Evolutionary conservation across 2,113 vertebrate species (phyloP).

Genomic region (Collichthys lucidus): DNA sequence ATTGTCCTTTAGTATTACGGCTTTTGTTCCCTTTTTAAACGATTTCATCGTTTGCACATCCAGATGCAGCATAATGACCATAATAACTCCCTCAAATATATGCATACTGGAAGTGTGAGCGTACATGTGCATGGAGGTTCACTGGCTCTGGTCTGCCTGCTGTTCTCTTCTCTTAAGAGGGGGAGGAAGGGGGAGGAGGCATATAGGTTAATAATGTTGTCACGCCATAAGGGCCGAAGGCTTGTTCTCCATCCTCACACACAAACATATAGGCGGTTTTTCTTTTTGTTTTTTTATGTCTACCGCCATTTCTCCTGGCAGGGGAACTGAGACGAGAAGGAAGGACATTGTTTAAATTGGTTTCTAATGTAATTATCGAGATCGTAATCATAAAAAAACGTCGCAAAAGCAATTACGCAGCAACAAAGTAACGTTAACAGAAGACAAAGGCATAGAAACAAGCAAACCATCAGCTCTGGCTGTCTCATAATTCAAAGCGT

Average conservation of each 20-base stretch:
- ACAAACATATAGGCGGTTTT: background rate
- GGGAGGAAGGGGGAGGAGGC: constrained; percentile 30
- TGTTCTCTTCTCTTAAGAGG: constrained; percentile 42
- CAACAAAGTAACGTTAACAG: constrained; percentile 30
- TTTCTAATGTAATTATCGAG: constrained; percentile 38
- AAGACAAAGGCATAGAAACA: constrained; percentile 18
- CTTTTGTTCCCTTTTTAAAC: background rate
- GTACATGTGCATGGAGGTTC: constrained; percentile 14
- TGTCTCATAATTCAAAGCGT: constrained; percentile 23
- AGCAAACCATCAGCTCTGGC: constrained; percentile 13
- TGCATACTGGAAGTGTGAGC: no score
- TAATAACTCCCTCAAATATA: background rate
- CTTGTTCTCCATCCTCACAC: constrained; percentile 45
- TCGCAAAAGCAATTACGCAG: constrained; percentile 15
- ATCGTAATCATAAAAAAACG: constrained; percentile 9
- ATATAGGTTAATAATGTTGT: constrained; percentile 75
- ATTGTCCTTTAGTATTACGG: background rate
- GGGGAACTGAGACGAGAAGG: constrained; percentile 34
- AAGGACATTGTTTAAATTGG: constrained; percentile 65
- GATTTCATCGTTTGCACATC: background rate
- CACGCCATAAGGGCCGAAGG: constrained; percentile 53
- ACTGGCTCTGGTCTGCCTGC: constrained; percentile 44
- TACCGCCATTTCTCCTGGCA: constrained; percentile 12
- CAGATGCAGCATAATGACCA: background rate
- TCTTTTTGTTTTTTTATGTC: constrained; percentile 1